A percentile compares a stretch with the other conserved stretches of the same genome.
These are phyloP conservation scores for Amphipoea oculea DNA, from an alignment of 2,888 invertebrate genomes.

Conservation along the genomic window DNA sequence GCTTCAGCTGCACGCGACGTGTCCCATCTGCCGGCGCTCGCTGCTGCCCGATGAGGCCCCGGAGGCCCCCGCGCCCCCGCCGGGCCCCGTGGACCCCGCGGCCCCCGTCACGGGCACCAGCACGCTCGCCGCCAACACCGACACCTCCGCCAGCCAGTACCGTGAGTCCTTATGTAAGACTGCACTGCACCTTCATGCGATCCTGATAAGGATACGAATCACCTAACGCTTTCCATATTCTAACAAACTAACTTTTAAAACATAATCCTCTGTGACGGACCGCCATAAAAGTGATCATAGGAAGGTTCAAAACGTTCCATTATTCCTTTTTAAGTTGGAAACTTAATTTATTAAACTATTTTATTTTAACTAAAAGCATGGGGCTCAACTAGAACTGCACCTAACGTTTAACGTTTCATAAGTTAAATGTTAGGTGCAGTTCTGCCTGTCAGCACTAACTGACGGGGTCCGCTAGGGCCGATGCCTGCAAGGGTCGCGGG, in stretches of 20 bases:
- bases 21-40: slow-evolving; percentile 96
- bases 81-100: slow-evolving; percentile 32
- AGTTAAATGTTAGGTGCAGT: background rate
- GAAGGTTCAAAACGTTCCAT: background rate
- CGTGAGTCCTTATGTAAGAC: slow-evolving; percentile 61
- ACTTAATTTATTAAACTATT: background rate
- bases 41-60: slow-evolving; percentile 74
- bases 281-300: background rate
- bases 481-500: too few species aligned
- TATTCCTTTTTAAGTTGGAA: background rate
- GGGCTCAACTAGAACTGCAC: background rate
- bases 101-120: slow-evolving; percentile 37
- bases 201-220: slow-evolving; percentile 44
- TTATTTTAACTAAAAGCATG: background rate
- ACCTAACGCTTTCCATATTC: slow-evolving; percentile 44
- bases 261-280: background rate
- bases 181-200: slow-evolving; percentile 48
- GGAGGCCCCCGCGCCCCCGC: slow-evolving; percentile 43
- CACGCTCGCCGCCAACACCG: slow-evolving; percentile 39
- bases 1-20: slow-evolving; percentile 98
- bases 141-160: slow-evolving; percentile 52
- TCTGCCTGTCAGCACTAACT: background rate
- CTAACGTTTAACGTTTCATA: background rate
- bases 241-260: slow-evolving; percentile 11
- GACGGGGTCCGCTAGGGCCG: too few species aligned